Evolutionary conservation across 2,113 vertebrate species (phyloP).

Genomic region (Clarias macrocephalus): DNA sequence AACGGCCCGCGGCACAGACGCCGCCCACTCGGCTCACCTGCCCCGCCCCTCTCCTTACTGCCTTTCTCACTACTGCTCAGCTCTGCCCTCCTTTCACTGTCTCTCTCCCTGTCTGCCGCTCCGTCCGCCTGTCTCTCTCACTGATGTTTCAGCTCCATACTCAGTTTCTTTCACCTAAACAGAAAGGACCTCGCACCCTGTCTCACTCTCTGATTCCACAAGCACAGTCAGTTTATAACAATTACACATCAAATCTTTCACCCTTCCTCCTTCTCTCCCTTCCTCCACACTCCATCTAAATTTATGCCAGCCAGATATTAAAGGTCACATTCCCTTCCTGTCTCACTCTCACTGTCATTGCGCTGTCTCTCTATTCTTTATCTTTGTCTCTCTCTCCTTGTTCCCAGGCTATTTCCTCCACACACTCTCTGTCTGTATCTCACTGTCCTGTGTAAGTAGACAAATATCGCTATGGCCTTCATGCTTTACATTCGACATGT

Average conservation of each 20-base stretch:
- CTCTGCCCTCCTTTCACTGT: neutral
- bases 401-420: neutral
- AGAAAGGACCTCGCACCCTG: neutral
- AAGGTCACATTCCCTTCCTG: neutral
- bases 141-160: neutral
- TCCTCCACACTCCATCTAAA: neutral
- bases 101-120: neutral
- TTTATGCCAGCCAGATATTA: neutral
- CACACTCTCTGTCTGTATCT: neutral
- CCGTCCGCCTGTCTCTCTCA: neutral
- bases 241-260: neutral
- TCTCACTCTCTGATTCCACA: neutral
- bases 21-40: constrained; percentile 67
- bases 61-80: fast-evolving
- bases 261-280: neutral
- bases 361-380: neutral
- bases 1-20: constrained; percentile 87
- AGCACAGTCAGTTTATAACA: too few species aligned
- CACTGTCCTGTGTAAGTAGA: neutral
- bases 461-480: neutral
- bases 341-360: neutral
- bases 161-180: neutral
- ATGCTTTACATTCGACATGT: neutral
- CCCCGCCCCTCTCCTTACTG: neutral
- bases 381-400: neutral